Evolutionary conservation across 2,113 vertebrate genomes (phyloP).

Genomic region (Clarias batrachus): DNA sequence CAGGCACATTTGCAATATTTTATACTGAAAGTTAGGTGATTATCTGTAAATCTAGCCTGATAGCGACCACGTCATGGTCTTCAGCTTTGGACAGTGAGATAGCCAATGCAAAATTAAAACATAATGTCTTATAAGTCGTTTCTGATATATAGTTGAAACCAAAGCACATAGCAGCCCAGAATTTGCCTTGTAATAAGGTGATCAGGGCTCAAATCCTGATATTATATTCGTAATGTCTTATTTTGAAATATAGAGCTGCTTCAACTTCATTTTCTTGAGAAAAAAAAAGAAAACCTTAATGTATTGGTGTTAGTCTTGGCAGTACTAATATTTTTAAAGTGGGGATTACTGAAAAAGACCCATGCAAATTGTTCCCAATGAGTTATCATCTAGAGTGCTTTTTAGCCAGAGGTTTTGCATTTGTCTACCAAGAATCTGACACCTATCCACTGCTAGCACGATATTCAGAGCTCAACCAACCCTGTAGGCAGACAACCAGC

Average conservation of each 20-base stretch:
- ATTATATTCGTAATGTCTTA: not conserved
- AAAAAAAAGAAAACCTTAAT: not conserved
- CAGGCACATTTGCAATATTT: not conserved
- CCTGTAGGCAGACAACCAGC: conserved; percentile 48
- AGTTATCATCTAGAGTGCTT: not conserved
- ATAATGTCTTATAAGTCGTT: not conserved
- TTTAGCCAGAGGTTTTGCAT: conserved; percentile 41
- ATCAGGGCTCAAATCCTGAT: not conserved
- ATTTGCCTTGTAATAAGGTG: not conserved
- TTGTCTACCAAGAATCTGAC: conserved; percentile 31
- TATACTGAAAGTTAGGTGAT: not conserved
- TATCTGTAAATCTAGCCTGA: not conserved
- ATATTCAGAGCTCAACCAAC: conserved; percentile 51
- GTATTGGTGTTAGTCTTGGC: not conserved
- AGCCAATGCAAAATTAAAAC: not conserved
- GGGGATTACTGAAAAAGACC: not conserved
- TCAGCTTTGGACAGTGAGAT: not conserved
- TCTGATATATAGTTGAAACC: not conserved
- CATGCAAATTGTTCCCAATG: not conserved
- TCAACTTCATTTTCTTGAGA: not conserved
- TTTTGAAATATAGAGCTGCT: not conserved
- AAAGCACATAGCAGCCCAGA: not conserved
- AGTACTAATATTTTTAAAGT: not conserved
- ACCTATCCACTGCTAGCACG: conserved; percentile 32
- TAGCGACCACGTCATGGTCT: too few relatives aligned